A percentile compares a stretch with the other conserved stretches of the same genome.
Evolutionary conservation across 2,888 invertebrate genomes (phyloP).

Genomic region (Priocnemis perturbator): DNA sequence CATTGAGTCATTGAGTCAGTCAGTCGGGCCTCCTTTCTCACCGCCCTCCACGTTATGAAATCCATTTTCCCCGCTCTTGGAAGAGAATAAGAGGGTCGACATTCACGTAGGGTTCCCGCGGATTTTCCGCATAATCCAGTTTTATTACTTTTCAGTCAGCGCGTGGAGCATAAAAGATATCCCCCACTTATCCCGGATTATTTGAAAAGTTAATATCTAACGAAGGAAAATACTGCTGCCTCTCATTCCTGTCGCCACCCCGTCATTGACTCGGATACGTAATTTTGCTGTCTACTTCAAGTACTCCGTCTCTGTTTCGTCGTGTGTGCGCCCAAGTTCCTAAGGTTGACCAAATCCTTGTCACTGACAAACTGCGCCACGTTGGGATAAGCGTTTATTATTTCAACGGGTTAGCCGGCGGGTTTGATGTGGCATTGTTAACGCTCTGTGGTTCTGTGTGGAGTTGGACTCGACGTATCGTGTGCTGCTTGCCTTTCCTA

Average conservation of each 20-base stretch:
- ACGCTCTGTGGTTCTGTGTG: no score
- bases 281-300: background rate
- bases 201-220: conserved; percentile 48
- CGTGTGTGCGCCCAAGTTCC: conserved; percentile 5
- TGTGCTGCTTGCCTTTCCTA: no score
- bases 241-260: no score
- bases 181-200: conserved; percentile 53
- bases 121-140: conserved; percentile 54
- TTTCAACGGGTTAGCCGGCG: no score
- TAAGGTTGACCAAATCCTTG: background rate
- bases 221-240: conserved; percentile 47
- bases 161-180: conserved; percentile 44
- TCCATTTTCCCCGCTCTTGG: conserved; percentile 52
- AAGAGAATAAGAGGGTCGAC: conserved; percentile 45
- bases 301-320: conserved; percentile 18
- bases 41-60: conserved; percentile 37
- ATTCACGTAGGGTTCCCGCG: conserved; percentile 31
- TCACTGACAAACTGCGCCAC: no score
- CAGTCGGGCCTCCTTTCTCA: conserved; percentile 31
- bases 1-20: conserved; percentile 40
- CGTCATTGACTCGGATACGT: conserved; percentile 1
- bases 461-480: no score
- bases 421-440: no score
- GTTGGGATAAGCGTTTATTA: no score
- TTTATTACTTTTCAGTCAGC: conserved; percentile 59